Conservation (phyloP, 2,113 vertebrate species). For the Catagonus wagneri region DNA sequence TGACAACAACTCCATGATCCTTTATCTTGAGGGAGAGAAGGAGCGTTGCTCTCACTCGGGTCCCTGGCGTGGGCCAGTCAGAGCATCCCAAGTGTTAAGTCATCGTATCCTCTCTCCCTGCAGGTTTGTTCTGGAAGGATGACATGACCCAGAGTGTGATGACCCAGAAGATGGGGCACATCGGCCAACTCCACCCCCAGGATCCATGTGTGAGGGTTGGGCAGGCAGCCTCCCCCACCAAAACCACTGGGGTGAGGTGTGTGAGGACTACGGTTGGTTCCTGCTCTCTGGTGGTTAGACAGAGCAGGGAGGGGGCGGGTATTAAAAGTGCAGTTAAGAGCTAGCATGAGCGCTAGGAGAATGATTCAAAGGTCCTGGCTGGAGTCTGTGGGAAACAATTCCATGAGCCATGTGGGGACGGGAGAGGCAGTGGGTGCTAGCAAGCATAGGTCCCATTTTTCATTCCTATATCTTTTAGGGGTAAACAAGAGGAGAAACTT, state of each 20-base stretch:
- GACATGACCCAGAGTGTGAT: slow-evolving; percentile 94
- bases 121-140: slow-evolving; percentile 95
- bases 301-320: background rate
- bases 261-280: background rate
- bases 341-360: background rate
- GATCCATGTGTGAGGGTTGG: slow-evolving; percentile 79
- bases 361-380: background rate
- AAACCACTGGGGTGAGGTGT: background rate
- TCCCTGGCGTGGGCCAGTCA: background rate
- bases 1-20: too few species aligned
- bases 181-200: slow-evolving; percentile 85
- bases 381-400: background rate
- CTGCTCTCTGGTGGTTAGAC: background rate
- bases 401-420: background rate
- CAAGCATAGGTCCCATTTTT: background rate
- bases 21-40: background rate
- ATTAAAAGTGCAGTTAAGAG: background rate
- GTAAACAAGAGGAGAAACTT: slow-evolving; percentile 59
- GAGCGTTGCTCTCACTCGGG: background rate
- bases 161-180: slow-evolving; percentile 93
- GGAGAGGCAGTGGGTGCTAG: background rate
- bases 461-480: slow-evolving; percentile 24
- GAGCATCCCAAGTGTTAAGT: background rate
- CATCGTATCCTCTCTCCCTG: background rate
- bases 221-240: slow-evolving; percentile 80